Evolutionary conservation across 1,140 invertebrate species (phyloP), one percentile per base, ranked within the genome.

Genomic region (Sminthurinus signatus): DNA sequence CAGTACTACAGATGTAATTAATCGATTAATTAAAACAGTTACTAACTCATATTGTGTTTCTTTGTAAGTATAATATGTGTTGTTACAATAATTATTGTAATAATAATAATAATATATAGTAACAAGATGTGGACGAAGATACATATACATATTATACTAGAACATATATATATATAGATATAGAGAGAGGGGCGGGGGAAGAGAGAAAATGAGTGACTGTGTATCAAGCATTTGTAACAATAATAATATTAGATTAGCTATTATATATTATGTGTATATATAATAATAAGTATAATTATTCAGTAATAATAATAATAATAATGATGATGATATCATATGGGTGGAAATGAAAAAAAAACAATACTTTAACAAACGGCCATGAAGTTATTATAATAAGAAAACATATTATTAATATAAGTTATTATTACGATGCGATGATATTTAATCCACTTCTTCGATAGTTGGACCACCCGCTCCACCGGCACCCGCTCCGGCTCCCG

Each of bases 361-460:
- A 28, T 28, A 52, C 44, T 46, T 46, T 52, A 52, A 27, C n/a
- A 48, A 52, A 28, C 25, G 50, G 23, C 10, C 50, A 52, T 28
- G 50, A 52, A 28, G 27, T 28, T 25, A 52, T 19, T 48, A 8
- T n/a, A 36, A 52, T 52, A 28, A 52, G 50, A 52, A 52, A 52
- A 52, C 2, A 23, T 46, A 19, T 46, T 52, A 52, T 52, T 28
- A 28, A 52, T 52, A 28, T 52, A 52, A 28, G 28, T 28, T 52
- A 52, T 19, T 25, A 25, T 15, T 17, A 27, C 5, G 4, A n/a
- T 14, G 19, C 4, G 27, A 8, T 36, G 32, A 8, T 50, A 51
- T 32, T 71, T 71, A 71, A 62, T 71, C 69, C 15, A 71, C 69
- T 66, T 71, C 69, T 64, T 71, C 69, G 46, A 71, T 71, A 17